Evolutionary conservation across 2,888 invertebrate species (phyloP).

Genomic region (Chloromyia formosa): DNA sequence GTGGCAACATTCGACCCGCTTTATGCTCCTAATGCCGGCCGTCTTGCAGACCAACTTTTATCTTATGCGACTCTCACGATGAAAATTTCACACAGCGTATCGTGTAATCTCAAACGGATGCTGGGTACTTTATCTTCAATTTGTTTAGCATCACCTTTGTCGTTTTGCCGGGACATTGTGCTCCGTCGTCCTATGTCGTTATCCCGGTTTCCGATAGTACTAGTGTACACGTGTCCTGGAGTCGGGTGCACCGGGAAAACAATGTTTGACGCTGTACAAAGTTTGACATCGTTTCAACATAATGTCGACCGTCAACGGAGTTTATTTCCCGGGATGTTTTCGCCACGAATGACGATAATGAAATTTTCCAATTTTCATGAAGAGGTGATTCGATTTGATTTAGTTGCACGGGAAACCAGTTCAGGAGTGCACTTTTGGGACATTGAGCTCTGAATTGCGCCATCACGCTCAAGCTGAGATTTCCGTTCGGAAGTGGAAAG

Average conservation of each 20-base stretch:
- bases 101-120: slow-evolving; percentile 39
- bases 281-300: slow-evolving; percentile 29
- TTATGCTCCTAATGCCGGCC: neutral
- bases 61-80: neutral
- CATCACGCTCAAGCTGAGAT: slow-evolving; percentile 4
- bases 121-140: slow-evolving; percentile 43
- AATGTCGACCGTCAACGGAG: slow-evolving; percentile 1
- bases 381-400: slow-evolving; percentile 42
- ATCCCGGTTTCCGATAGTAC: neutral
- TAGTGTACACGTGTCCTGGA: neutral
- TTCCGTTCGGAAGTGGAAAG: neutral
- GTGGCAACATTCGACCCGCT: neutral
- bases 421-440: slow-evolving; percentile 41
- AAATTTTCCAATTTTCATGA: slow-evolving; percentile 44
- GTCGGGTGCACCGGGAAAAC: slow-evolving; percentile 15
- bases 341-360: slow-evolving; percentile 36
- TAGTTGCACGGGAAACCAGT: slow-evolving; percentile 9
- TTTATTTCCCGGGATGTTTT: slow-evolving; percentile 39
- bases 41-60: slow-evolving; percentile 28
- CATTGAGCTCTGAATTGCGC: neutral
- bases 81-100: slow-evolving; percentile 25
- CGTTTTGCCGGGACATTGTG: neutral
- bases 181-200: neutral
- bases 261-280: slow-evolving; percentile 33
- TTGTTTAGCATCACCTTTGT: slow-evolving; percentile 34